phyloP scores from a whole-genome alignment of 2,113 vertebrate species.

The Andinoacara biseriatus region DNA sequence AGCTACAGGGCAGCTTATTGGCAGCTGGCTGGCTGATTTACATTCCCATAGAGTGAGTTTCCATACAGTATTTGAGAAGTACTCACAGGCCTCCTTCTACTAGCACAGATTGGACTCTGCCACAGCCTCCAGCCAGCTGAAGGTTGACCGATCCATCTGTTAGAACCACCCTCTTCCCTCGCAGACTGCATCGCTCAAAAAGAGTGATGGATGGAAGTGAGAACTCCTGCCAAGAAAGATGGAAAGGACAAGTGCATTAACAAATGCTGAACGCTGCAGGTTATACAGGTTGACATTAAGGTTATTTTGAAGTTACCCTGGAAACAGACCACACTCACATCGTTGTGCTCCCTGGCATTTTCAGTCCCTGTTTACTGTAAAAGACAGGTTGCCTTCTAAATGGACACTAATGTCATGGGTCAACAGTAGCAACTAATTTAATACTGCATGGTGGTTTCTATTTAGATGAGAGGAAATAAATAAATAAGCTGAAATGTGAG shows the following conservation, averaged over 20 bases:
- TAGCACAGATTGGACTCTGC: conserved; percentile 85
- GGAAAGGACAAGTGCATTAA: conserved; percentile 1
- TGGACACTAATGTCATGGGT: not conserved
- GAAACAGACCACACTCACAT: conserved; percentile 25
- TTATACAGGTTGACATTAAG: not conserved
- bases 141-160: conserved; percentile 85
- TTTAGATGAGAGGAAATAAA: not conserved
- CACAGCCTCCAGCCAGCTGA: conserved; percentile 84
- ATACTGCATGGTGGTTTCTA: not conserved
- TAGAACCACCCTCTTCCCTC: conserved; percentile 88
- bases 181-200: conserved; percentile 85
- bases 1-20: conserved; percentile 9
- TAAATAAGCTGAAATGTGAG: not conserved
- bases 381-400: not conserved
- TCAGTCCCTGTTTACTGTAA: not conserved
- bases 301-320: conserved; percentile 41
- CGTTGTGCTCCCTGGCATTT: not conserved
- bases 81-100: conserved; percentile 94
- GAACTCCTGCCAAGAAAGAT: conserved; percentile 83
- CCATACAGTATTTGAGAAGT: not conserved
- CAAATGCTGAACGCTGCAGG: not conserved
- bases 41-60: not conserved
- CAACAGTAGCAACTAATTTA: not conserved
- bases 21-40: not conserved
- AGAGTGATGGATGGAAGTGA: conserved; percentile 88